phyloP scores from a whole-genome alignment of 2,888 invertebrate genomes.

The Drosophila maculinotata region DNA sequence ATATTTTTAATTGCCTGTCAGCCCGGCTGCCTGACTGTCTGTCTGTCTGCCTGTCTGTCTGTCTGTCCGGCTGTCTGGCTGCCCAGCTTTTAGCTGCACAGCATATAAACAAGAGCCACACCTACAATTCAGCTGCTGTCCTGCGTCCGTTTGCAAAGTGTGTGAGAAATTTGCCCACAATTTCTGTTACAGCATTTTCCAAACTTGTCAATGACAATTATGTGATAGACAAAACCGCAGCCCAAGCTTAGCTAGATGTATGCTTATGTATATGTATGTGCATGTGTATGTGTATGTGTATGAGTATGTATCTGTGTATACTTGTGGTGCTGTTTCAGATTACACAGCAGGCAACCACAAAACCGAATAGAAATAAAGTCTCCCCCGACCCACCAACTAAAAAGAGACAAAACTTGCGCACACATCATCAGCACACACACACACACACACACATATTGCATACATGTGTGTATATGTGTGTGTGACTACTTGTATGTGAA shows the following conservation, averaged over 20 bases:
- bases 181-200: constrained; percentile 45
- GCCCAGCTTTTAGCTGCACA: constrained; percentile 1
- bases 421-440: constrained; percentile 18
- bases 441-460: too few relatives aligned
- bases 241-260: not conserved
- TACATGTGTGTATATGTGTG: constrained; percentile 6
- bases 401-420: constrained; percentile 42
- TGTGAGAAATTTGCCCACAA: constrained; percentile 52
- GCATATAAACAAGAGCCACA: constrained; percentile 24
- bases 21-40: constrained; percentile 33
- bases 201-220: constrained; percentile 60
- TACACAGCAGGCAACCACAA: constrained; percentile 68
- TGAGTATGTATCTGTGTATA: too few relatives aligned
- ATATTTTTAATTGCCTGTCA: constrained; percentile 77
- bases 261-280: constrained; percentile 1
- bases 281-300: constrained; percentile 8
- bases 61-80: not conserved
- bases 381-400: constrained; percentile 10
- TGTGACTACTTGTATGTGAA: constrained; percentile 30
- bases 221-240: constrained; percentile 49
- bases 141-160: constrained; percentile 4
- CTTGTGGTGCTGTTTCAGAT: constrained; percentile 41
- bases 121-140: not conserved
- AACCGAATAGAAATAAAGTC: constrained; percentile 52
- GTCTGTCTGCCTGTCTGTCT: constrained; percentile 12